These are phyloP conservation scores for Ommatoiulus sabulosus DNA, from an alignment of 2,888 invertebrate genomes.

Conservation along the genomic window DNA sequence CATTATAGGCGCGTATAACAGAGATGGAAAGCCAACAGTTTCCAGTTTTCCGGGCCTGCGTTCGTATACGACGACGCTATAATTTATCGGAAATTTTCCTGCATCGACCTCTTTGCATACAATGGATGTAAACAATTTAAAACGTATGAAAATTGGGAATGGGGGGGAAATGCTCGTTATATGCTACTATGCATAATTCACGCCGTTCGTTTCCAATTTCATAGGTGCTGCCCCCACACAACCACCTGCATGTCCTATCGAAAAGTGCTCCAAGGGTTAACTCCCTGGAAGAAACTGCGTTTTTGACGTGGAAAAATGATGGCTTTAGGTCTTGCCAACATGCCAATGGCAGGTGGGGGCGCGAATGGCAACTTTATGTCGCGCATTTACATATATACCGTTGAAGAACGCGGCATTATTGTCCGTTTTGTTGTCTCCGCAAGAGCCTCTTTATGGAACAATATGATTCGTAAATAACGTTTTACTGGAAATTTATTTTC, in stretches of 20 bases:
- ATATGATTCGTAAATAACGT: conserved; percentile 14
- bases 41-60: conserved; percentile 14
- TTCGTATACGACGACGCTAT: neutral
- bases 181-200: conserved; percentile 35
- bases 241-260: neutral
- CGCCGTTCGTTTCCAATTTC: neutral
- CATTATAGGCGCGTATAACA: conserved; percentile 36
- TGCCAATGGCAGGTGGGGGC: conserved; percentile 20
- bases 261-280: neutral
- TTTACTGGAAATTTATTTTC: neutral
- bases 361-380: neutral
- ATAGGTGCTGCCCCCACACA: neutral
- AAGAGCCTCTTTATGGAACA: neutral
- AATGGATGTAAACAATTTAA: conserved; percentile 43
- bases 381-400: neutral
- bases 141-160: conserved; percentile 36
- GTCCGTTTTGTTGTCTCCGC: neutral
- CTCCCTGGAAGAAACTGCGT: neutral
- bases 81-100: conserved; percentile 43
- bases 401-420: neutral
- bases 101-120: conserved; percentile 30
- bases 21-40: conserved; percentile 39
- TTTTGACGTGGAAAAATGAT: neutral
- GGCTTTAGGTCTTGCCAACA: neutral
- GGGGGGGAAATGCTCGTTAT: neutral